Evolutionary conservation across 1,140 invertebrate species (phyloP), one percentile per base, ranked within the genome.

Genomic region (Drosophila santomea): DNA sequence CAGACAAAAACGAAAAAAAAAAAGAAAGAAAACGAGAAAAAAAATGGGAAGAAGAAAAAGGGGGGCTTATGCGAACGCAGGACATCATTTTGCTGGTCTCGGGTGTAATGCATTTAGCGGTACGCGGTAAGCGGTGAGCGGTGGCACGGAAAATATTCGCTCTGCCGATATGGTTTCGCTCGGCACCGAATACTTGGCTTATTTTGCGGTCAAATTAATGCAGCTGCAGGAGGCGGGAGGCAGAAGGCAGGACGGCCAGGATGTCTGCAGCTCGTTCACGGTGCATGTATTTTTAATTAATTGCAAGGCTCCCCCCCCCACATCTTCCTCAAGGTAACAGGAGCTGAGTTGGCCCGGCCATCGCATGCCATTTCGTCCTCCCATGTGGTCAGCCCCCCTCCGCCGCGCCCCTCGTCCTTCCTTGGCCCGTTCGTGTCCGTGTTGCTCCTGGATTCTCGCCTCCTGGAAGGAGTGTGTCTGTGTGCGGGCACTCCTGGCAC

Each of bases 221-320:
- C 76, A 66, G 55, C 47, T 43, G 59, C 56, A 39, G 56, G 56
- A 47, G 17, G 59, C 56, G 35, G 56, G 56, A 47, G 17, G 59
- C 56, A 39, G 56, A 52, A 47, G 50, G 32, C 10, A 36, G 44
- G 38, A 41, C 38, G 12, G 28, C 35, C 61, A 74, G 72, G 76
- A 82, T 75, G 83, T 82, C 74, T 83, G 73, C 55, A 75, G 62
- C 81, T 69, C 60, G 59, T 84, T 77, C 66, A 75, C 77, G 82
- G 68, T 85, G 76, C 83, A 88, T 88, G 83, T 88, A 88, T 88
- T 88, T 88, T 89, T 88, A 88, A 88, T 86, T 86, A 86, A 86
- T 86, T 86, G 83, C 79, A 74, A 68, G 82, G 64, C 61, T n/a
- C 66, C 44, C 17, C 10, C 25, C 43, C 17, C 17, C 17, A 17